Evolutionary conservation across 2,113 vertebrate species (phyloP).

Genomic region (Carassius carassius): DNA sequence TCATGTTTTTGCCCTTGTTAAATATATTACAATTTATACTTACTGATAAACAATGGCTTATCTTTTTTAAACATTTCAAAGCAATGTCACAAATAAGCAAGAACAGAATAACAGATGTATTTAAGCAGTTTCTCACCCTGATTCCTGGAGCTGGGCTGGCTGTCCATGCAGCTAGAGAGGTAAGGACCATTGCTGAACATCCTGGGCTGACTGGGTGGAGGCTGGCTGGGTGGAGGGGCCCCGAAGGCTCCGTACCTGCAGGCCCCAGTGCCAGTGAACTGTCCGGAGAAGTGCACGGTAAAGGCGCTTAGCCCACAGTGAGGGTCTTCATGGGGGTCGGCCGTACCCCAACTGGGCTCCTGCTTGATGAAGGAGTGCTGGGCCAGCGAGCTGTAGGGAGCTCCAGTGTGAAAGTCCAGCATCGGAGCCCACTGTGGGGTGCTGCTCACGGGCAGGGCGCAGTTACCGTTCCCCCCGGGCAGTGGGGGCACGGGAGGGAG

Average conservation of each 20-base stretch:
- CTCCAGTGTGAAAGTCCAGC: constrained; percentile 90
- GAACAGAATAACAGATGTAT: background rate
- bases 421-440: constrained; percentile 93
- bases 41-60: background rate
- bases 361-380: constrained; percentile 97
- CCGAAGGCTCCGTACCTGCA: constrained; percentile 92
- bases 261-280: constrained; percentile 94
- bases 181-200: constrained; percentile 93
- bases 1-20: too few relatives aligned
- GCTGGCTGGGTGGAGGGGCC: constrained; percentile 68
- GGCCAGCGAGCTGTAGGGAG: constrained; percentile 84
- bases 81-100: background rate
- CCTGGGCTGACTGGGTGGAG: constrained; percentile 77
- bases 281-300: constrained; percentile 96
- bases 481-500: constrained; percentile 84
- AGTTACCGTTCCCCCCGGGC: constrained; percentile 73
- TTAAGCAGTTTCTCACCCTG: constrained; percentile 80
- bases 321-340: constrained; percentile 89
- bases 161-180: constrained; percentile 93
- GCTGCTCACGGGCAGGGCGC: constrained; percentile 85
- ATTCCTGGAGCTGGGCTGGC: constrained; percentile 85
- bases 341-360: constrained; percentile 91
- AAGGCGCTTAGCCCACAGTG: constrained; percentile 94
- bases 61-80: background rate
- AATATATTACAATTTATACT: too few relatives aligned